phyloP scores from a whole-genome alignment of 2,797 vertebrate species.

The Fratercula arctica region DNA sequence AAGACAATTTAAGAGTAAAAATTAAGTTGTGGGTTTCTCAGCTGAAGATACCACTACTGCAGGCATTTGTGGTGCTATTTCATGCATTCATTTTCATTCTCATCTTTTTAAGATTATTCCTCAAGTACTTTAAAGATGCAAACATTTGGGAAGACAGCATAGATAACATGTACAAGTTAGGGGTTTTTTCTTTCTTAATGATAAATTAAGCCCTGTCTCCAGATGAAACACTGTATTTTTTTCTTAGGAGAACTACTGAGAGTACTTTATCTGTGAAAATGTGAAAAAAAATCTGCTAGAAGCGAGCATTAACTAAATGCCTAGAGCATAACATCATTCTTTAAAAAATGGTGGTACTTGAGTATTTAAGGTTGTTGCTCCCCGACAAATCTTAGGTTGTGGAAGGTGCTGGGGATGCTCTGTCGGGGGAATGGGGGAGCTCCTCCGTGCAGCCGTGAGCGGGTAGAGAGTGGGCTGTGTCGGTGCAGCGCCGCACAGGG shows the following conservation, averaged over 20 bases:
- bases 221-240: not conserved
- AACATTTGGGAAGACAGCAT: not conserved
- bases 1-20: not conserved
- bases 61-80: not conserved
- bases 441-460: fast-evolving
- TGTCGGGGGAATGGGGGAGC: not conserved
- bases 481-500: too few relatives aligned
- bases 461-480: not conserved
- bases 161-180: not conserved
- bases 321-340: not conserved
- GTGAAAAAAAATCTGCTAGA: not conserved
- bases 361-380: not conserved
- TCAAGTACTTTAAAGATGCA: not conserved
- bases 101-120: not conserved
- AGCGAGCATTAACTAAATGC: not conserved
- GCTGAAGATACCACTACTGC: not conserved
- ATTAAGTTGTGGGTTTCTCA: not conserved
- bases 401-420: not conserved
- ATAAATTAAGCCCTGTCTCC: not conserved
- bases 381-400: not conserved
- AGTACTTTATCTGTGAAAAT: not conserved
- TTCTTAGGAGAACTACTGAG: not conserved
- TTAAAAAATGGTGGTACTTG: not conserved
- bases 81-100: not conserved
- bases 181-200: not conserved